Evolutionary conservation across 2,113 vertebrate species (phyloP), one percentile per base, ranked within the genome.

Genomic region (Helogale parvula): DNA sequence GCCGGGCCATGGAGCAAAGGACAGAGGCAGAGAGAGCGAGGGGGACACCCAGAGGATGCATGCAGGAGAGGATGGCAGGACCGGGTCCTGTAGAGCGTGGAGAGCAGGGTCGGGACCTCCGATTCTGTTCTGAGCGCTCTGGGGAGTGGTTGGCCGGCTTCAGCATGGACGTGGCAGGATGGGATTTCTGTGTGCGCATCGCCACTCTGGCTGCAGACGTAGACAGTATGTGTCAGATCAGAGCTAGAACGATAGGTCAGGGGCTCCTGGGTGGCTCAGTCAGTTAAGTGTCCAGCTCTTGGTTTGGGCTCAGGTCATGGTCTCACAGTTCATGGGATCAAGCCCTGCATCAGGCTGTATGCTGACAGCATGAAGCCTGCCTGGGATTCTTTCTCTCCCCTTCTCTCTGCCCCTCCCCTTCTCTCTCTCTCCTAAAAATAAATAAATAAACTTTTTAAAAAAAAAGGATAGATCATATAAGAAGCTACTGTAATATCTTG

Each of bases 41-140:
- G 23, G 68, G 31, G 54, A 82, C 27, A 35, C 3, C 4, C 9
- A 65, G 3, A n/a, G 81, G 83, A 86, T 10, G 8, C 0, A 0
- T 33, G 52, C 25, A 89, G 77, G 54, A 90, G 2, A 89, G 38
- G 52, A 35, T 10, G 52, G 45, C 10, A 41, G 54, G 47, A 8
- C 9, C 77, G 66, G 27, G 38, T n/a, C 1, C 0, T 31, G 27
- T 23, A 45, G 33, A 81, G 52, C 41, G 12, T 52, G 31, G 19
- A 31, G 74, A 77, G 33, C 35, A 79, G 2, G 33, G n/a, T 23
- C 2, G 13, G 23, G 4, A 79, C n/a, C 13, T 69, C n/a, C 88
- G 35, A 50, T 17, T 90, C 25, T 68, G 23, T 38, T 60, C n/a
- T 85, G 50, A 60, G 60, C 41, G n/a, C 35, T 74, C 0, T 57